These are phyloP conservation scores for Euura saliciscinereae DNA, from an alignment of 1,140 invertebrate genomes.

Conservation along the genomic window DNA sequence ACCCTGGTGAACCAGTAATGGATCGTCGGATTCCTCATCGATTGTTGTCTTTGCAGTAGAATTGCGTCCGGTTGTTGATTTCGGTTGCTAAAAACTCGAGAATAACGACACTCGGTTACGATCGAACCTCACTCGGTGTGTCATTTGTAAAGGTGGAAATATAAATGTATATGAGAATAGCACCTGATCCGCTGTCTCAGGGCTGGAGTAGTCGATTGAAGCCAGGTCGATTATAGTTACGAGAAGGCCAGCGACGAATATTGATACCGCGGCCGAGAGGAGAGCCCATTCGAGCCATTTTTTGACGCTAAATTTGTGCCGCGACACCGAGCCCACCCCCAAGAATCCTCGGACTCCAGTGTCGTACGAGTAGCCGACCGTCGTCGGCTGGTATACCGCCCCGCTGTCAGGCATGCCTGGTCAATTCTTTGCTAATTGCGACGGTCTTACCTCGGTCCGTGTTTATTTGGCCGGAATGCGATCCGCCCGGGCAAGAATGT, in stretches of 20 bases:
- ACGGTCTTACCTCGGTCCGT: not conserved
- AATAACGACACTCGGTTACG: too few relatives aligned
- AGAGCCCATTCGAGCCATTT: constrained; percentile 56
- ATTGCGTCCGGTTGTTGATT: too few relatives aligned
- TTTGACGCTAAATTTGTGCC: constrained; percentile 53
- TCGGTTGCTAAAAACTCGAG: too few relatives aligned
- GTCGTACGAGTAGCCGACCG: constrained; percentile 56
- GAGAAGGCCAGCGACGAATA: constrained; percentile 49
- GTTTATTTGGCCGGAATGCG: too few relatives aligned
- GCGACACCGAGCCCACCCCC: constrained; percentile 44
- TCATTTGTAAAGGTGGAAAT: too few relatives aligned
- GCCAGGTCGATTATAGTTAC: constrained; percentile 48
- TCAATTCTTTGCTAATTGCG: not conserved
- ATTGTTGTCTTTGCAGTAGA: constrained; percentile 18
- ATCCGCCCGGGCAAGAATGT: too few relatives aligned
- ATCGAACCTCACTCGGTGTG: too few relatives aligned
- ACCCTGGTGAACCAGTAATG: not conserved
- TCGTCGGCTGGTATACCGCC: constrained; percentile 58
- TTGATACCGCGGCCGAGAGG: constrained; percentile 48
- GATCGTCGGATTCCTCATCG: constrained; percentile 36
- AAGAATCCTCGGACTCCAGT: constrained; percentile 43
- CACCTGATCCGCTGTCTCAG: not conserved
- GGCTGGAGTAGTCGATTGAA: not conserved
- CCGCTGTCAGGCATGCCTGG: constrained; percentile 50
- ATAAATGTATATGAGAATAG: too few relatives aligned